These are phyloP conservation scores for Pristionchus fissidentatus DNA, from an alignment of 2,888 invertebrate species.

Conservation along the genomic window DNA sequence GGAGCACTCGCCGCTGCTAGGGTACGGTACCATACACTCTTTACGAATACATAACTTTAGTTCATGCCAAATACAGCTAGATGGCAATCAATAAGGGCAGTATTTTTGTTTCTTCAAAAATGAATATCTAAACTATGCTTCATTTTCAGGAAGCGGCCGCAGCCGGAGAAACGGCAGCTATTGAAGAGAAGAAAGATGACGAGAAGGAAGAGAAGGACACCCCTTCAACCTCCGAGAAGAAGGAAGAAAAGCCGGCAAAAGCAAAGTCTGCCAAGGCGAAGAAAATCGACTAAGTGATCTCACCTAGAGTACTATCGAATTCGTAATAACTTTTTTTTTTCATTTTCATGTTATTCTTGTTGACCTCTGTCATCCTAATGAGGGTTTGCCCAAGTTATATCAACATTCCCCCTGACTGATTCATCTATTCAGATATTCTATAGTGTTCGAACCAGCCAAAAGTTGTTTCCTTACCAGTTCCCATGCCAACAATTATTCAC, in stretches of 20 bases:
- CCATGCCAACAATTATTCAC: slow-evolving; percentile 1
- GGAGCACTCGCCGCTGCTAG: slow-evolving; percentile 50
- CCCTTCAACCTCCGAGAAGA: too few species aligned
- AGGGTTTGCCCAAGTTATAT: slow-evolving; percentile 11
- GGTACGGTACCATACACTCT: not conserved
- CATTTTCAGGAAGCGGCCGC: not conserved
- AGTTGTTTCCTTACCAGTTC: not conserved
- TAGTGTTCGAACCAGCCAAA: not conserved
- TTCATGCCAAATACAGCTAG: too few species aligned
- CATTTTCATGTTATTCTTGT: slow-evolving; percentile 12
- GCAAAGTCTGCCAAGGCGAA: slow-evolving; percentile 30
- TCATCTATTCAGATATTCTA: not conserved
- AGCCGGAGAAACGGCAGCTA: not conserved
- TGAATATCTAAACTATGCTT: too few species aligned
- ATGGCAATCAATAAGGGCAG: too few species aligned
- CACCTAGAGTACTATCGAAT: not conserved
- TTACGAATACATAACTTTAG: not conserved
- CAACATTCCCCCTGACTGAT: not conserved
- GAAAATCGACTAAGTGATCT: slow-evolving; percentile 37
- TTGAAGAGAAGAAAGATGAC: slow-evolving; percentile 27
- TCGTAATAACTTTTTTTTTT: not conserved
- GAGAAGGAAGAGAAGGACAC: not conserved
- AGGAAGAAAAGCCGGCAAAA: not conserved
- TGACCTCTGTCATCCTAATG: slow-evolving; percentile 29
- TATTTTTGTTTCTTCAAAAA: too few species aligned